phyloP scores from a whole-genome alignment of 2,797 vertebrate genomes.

The Psittacula derbiana region DNA sequence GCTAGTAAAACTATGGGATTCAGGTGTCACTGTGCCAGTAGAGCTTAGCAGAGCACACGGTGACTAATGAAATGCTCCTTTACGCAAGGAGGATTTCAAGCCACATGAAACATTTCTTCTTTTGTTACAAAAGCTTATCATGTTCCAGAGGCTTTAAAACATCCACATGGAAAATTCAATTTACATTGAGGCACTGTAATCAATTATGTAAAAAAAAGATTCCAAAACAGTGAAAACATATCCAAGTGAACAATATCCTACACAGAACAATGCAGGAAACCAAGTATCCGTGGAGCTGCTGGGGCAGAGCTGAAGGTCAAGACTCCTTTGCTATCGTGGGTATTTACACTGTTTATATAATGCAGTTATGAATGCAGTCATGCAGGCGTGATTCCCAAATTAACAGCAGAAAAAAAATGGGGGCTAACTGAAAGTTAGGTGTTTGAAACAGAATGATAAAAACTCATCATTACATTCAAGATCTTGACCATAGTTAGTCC shows the following conservation, averaged over 20 bases:
- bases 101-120: conserved; percentile 76
- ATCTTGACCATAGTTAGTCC: neutral
- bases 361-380: neutral
- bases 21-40: conserved; percentile 76
- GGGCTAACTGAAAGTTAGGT: neutral
- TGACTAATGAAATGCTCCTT: conserved; percentile 73
- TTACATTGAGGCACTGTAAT: conserved; percentile 13
- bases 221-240: conserved; percentile 21
- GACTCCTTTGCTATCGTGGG: neutral
- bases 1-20: conserved; percentile 71
- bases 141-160: conserved; percentile 73
- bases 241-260: conserved; percentile 1
- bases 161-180: conserved; percentile 46
- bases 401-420: neutral
- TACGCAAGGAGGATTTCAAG: conserved; percentile 68
- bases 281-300: conserved; percentile 47
- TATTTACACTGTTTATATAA: neutral
- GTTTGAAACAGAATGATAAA: neutral
- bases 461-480: neutral
- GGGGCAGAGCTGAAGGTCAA: conserved; percentile 73
- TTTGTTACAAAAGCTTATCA: conserved; percentile 77
- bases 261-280: conserved; percentile 46
- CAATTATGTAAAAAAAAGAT: conserved; percentile 32
- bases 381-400: neutral
- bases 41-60: conserved; percentile 50